Percentiles rank a stretch among this genome's conserved stretches.
phyloP scores from a whole-genome alignment of 2,888 invertebrate species.

The Tipula lateralis region DNA sequence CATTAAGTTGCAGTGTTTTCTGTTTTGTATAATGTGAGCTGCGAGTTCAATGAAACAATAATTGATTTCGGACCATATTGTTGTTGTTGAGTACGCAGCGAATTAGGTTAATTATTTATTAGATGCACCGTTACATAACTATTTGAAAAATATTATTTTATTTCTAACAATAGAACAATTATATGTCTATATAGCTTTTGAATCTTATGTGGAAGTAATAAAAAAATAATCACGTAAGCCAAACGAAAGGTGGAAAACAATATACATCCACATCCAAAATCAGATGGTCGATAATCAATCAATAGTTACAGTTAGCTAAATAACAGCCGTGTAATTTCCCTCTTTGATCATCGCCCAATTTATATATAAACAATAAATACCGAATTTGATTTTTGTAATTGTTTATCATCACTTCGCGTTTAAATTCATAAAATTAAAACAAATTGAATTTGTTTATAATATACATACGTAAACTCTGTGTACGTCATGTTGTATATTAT shows the following conservation, averaged over 20 bases:
- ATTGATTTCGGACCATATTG: neutral
- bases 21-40: neutral
- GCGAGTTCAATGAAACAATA: neutral
- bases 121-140: slow-evolving; percentile 1
- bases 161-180: slow-evolving; percentile 3
- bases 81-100: neutral
- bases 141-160: neutral
- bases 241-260: neutral
- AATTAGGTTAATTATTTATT: slow-evolving; percentile 1
- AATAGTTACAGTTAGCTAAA: neutral
- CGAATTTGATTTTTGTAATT: neutral
- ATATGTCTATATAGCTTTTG: neutral
- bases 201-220: neutral
- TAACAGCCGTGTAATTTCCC: neutral
- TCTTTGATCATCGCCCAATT: neutral
- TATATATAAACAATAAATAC: neutral
- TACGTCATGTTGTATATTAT: neutral
- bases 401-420: neutral
- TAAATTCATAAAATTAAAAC: neutral
- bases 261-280: neutral
- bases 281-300: neutral
- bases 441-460: neutral
- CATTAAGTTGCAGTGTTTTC: neutral
- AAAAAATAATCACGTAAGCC: neutral
- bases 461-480: neutral